Base-by-base conservation (phyloP, 2,797 vertebrate species). In the Acanthurus leucopareius region DNA sequence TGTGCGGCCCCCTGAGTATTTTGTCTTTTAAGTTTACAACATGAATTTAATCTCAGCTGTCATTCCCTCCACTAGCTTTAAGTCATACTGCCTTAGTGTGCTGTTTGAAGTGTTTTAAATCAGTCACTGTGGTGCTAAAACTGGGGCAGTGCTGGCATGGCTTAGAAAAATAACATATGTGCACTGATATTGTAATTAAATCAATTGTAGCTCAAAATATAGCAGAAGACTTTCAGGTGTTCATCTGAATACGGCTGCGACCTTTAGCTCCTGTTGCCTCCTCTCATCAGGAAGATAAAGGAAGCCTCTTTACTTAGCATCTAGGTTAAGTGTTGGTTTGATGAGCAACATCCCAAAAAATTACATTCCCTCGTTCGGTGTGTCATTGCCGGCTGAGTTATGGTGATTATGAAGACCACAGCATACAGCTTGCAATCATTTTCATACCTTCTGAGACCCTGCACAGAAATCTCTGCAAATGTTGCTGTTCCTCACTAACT, bases 231-330 rank as follows among this genome's bases (percentile, higher is more conserved):
- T 77, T 13, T 17, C 10, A n/a, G 42, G n/a, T 75, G 65, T 56
- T 42, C 69, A 48, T 69, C 51, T 63, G 52, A 59, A 16, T 57
- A 38, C 76, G 45, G 56, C 61, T 61, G 14, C 22, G 66, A 72
- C 17, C 75, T 66, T 72, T 19, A 69, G 60, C 42, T 32, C 5
- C 57, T 19, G 25, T 8, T 44, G 19, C 51, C 49, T 25, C 53
- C 10, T n/a, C n/a, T n/a, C n/a, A n/a, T 17, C 3, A 53, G 51
- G 65, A 73, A 74, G 71, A 70, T 47, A 58, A 64, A 56, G 25
- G 7, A 67, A 79, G 72, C 49, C 44, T 20, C 66, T 11, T 54
- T 49, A 62, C 38, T 63, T 53, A 38, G n/a, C 42, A 58, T 47
- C 35, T 48, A 10, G 25, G 53, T 13, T 1, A 48, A 7, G n/a